phyloP scores from a whole-genome alignment of 1,140 invertebrate genomes.

The Fopius arisanus region DNA sequence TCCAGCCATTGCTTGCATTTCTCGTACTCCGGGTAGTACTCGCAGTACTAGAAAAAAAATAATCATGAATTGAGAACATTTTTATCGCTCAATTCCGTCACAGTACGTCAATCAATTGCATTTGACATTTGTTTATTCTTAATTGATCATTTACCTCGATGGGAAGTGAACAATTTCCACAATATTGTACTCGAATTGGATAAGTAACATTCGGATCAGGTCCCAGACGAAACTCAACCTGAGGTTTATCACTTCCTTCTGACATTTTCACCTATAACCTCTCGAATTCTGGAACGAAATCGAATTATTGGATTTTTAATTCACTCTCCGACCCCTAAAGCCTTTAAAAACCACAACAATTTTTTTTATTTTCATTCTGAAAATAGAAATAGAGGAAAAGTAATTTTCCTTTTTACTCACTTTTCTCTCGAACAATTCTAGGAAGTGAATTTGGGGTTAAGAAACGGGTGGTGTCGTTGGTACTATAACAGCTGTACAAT shows the following conservation, averaged over 20 bases:
- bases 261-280: slow-evolving; percentile 48
- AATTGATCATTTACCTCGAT: slow-evolving; percentile 73
- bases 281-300: slow-evolving; percentile 29
- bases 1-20: slow-evolving; percentile 98
- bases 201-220: slow-evolving; percentile 72
- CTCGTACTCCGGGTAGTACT: slow-evolving; percentile 97
- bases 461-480: no score
- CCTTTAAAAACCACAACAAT: neutral
- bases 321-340: neutral
- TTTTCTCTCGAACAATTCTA: neutral
- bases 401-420: neutral
- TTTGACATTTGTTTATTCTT: neutral
- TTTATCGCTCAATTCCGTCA: no score
- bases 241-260: slow-evolving; percentile 26
- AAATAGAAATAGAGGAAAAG: neutral
- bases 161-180: slow-evolving; percentile 93
- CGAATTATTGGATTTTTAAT: neutral
- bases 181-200: slow-evolving; percentile 90
- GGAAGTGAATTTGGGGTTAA: neutral
- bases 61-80: no score
- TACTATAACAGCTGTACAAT: no score
- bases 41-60: slow-evolving; percentile 83
- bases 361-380: neutral
- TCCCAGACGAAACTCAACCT: slow-evolving; percentile 54
- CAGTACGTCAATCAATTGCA: neutral